A percentile compares a stretch with the other conserved stretches of the same genome.
Evolutionary conservation across 2,797 vertebrate genomes (phyloP).

Genomic region (Psittacula echo): DNA sequence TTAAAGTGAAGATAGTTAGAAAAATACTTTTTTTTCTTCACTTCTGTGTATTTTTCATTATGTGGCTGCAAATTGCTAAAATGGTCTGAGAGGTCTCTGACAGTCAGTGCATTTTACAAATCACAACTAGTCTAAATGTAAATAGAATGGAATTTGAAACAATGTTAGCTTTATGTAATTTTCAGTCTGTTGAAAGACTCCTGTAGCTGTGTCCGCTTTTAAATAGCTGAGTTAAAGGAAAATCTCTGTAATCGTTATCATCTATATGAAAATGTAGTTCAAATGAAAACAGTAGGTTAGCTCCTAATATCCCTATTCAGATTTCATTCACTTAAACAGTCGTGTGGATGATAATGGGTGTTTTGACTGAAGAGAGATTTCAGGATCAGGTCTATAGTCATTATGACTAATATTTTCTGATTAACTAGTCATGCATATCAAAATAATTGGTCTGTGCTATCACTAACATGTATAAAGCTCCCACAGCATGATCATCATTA

Average conservation of each 20-base stretch:
- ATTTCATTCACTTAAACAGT: conserved; percentile 13
- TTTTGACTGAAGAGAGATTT: conserved; percentile 35
- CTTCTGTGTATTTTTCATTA: not conserved
- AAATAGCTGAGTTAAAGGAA: not conserved
- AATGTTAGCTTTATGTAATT: conserved; percentile 16
- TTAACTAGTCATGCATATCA: conserved; percentile 9
- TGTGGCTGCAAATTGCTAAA: not conserved
- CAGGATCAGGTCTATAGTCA: not conserved
- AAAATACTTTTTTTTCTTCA: not conserved
- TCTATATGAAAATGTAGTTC: conserved; percentile 37
- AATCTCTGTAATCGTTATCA: not conserved
- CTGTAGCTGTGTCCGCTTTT: not conserved
- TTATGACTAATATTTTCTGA: conserved; percentile 33
- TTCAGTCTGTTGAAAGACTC: not conserved
- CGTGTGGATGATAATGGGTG: not conserved
- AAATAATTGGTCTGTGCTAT: conserved; percentile 47
- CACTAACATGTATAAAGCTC: not conserved
- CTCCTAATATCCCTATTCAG: not conserved
- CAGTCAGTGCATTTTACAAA: not conserved
- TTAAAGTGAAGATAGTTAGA: not conserved
- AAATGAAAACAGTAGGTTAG: conserved; percentile 9
- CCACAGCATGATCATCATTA: not conserved
- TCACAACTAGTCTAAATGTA: conserved; percentile 25
- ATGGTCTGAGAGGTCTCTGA: not conserved
- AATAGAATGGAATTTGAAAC: conserved; percentile 16